phyloP scores from a whole-genome alignment of 2,888 invertebrate genomes.

The Drosophila infuscata region DNA sequence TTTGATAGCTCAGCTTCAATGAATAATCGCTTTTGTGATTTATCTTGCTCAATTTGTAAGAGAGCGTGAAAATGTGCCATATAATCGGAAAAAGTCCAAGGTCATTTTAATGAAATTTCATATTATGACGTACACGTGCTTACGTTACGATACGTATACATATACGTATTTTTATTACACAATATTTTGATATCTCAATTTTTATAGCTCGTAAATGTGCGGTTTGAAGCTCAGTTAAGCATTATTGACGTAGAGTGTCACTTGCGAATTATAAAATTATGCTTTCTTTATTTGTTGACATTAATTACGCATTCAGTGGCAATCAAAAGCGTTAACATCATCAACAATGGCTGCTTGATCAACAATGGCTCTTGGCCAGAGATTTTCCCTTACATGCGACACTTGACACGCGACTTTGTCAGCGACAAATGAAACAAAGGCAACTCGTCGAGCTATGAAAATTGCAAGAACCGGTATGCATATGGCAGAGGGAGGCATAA shows the following conservation, averaged over 20 bases:
- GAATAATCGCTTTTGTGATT: slow-evolving; percentile 22
- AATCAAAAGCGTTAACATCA: slow-evolving; percentile 53
- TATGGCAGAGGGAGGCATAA: neutral
- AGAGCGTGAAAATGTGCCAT: neutral
- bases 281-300: slow-evolving; percentile 39
- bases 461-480: neutral
- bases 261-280: slow-evolving; percentile 8
- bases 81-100: neutral
- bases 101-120: slow-evolving; percentile 2
- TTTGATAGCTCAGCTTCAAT: slow-evolving; percentile 34
- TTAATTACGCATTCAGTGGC: slow-evolving; percentile 54
- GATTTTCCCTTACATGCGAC: slow-evolving; percentile 36
- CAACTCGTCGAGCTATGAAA: slow-evolving; percentile 7
- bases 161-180: slow-evolving; percentile 14
- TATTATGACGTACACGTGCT: neutral
- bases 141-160: no score
- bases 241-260: neutral
- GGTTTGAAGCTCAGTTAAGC: slow-evolving; percentile 25
- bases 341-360: slow-evolving; percentile 23
- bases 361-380: slow-evolving; percentile 24
- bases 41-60: slow-evolving; percentile 13
- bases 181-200: slow-evolving; percentile 9
- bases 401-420: slow-evolving; percentile 74
- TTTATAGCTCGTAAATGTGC: slow-evolving; percentile 19
- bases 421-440: slow-evolving; percentile 35